phyloP scores from a whole-genome alignment of 1,140 invertebrate species.

The Leucophenga varia region DNA sequence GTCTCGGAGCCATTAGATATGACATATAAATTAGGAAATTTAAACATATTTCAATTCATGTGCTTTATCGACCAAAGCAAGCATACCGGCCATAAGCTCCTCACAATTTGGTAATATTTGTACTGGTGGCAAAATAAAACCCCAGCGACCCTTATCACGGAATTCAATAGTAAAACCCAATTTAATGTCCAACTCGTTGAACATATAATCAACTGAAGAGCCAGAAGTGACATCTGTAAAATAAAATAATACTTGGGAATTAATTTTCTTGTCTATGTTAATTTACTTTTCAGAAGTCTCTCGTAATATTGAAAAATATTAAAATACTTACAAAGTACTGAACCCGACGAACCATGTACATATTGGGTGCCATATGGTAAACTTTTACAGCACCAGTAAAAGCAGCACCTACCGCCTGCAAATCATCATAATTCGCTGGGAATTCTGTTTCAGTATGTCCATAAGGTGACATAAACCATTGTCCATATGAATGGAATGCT shows the following conservation, averaged over 20 bases:
- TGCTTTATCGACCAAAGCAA: conserved; percentile 66
- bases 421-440: conserved; percentile 59
- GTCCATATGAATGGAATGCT: conserved; percentile 61
- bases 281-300: too few relatives aligned
- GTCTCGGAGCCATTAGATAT: too few relatives aligned
- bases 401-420: conserved; percentile 58
- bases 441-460: conserved; percentile 58
- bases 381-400: conserved; percentile 56
- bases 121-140: conserved; percentile 81
- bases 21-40: too few relatives aligned
- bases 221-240: conserved; percentile 59
- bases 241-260: background rate
- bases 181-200: conserved; percentile 60
- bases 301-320: too few relatives aligned
- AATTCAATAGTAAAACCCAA: conserved; percentile 64
- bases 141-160: conserved; percentile 77
- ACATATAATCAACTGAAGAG: conserved; percentile 69
- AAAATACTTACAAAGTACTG: conserved; percentile 62
- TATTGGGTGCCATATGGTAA: conserved; percentile 60
- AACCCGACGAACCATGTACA: conserved; percentile 58
- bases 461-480: conserved; percentile 59
- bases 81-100: conserved; percentile 78
- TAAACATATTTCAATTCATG: conserved; percentile 28
- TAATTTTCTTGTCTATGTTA: too few relatives aligned
- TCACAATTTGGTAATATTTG: conserved; percentile 80